Conservation (phyloP, 1,140 invertebrate species). For the Ladona fulva region DNA sequence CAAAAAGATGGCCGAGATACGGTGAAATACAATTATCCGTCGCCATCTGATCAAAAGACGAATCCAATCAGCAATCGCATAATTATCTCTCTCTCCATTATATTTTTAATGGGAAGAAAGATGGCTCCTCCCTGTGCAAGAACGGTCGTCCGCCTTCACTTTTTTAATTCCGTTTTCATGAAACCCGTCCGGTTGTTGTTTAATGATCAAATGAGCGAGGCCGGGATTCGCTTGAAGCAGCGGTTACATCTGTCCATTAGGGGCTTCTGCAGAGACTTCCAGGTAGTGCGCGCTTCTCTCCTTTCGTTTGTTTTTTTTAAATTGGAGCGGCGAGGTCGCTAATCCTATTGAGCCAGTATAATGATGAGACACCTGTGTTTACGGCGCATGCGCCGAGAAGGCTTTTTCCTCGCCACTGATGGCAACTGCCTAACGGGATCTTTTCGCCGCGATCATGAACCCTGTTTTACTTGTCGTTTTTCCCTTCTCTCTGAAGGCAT, state of each 20-base stretch:
- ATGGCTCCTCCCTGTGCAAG: too few relatives aligned
- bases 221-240: not conserved
- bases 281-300: too few relatives aligned
- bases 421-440: too few relatives aligned
- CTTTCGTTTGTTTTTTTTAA: too few relatives aligned
- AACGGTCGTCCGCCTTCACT: too few relatives aligned
- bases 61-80: not conserved
- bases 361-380: not conserved
- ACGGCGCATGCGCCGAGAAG: not conserved
- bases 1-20: too few relatives aligned
- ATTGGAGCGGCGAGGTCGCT: not conserved
- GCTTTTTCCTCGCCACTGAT: not conserved
- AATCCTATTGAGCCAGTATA: not conserved
- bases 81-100: not conserved
- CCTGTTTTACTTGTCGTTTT: not conserved
- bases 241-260: not conserved
- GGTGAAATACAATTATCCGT: too few relatives aligned
- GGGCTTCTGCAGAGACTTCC: not conserved
- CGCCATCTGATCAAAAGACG: too few relatives aligned
- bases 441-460: not conserved
- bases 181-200: not conserved
- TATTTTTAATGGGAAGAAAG: too few relatives aligned
- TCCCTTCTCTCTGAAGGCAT: not conserved
- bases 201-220: not conserved
- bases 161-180: not conserved